Percentiles rank a stretch among this genome's conserved stretches.
These are phyloP conservation scores for Pangasianodon hypophthalmus DNA, from an alignment of 2,113 vertebrate species.

Conservation along the genomic window DNA sequence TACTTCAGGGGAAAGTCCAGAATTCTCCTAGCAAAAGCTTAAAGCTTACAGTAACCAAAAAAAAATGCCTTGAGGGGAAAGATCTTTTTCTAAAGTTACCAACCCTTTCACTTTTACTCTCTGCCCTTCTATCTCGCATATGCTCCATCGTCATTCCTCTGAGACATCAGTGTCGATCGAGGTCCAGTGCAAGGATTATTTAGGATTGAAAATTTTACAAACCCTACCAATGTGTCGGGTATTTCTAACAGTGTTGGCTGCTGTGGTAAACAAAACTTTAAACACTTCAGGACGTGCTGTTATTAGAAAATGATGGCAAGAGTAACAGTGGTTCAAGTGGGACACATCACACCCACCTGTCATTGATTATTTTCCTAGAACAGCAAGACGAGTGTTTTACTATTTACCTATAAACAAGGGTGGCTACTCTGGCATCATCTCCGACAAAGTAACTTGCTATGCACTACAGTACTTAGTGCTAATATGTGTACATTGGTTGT, in stretches of 20 bases:
- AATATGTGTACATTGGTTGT: too few relatives aligned
- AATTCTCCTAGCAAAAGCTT: background rate
- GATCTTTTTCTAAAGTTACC: background rate
- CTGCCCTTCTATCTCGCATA: background rate
- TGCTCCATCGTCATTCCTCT: background rate
- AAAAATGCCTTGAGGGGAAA: background rate
- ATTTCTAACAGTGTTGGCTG: too few relatives aligned
- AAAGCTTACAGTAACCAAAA: background rate
- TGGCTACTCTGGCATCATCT: background rate
- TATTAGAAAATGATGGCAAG: too few relatives aligned
- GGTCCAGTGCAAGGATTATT: background rate
- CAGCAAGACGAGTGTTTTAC: background rate
- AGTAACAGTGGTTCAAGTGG: too few relatives aligned
- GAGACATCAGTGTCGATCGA: background rate
- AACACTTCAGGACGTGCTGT: background rate
- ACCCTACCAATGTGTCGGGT: too few relatives aligned
- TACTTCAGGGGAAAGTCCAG: conserved; percentile 2
- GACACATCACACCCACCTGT: too few relatives aligned
- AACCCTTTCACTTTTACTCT: background rate
- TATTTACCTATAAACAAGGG: background rate
- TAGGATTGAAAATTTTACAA: background rate
- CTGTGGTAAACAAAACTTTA: too few relatives aligned
- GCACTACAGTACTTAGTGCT: too few relatives aligned
- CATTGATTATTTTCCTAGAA: background rate
- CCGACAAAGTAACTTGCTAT: too few relatives aligned